Evolutionary conservation across 2,888 invertebrate species (phyloP).

Genomic region (Aphodius granarius): DNA sequence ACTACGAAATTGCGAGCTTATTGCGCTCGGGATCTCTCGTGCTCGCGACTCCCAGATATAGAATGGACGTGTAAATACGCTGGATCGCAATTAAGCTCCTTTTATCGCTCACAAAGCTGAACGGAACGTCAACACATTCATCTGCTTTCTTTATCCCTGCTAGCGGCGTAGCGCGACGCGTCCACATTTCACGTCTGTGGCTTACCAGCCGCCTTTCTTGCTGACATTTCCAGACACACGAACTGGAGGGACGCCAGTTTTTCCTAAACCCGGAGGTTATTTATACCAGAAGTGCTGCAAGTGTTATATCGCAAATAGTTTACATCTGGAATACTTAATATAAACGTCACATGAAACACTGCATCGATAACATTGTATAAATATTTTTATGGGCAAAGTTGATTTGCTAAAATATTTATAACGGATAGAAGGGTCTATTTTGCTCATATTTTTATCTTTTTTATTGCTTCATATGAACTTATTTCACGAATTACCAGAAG

Average conservation of each 20-base stretch:
- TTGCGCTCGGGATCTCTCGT: neutral
- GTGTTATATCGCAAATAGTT: neutral
- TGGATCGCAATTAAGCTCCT: neutral
- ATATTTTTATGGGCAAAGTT: too few species aligned
- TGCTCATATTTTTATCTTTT: too few species aligned
- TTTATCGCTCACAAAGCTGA: conserved; percentile 2
- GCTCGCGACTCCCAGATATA: neutral
- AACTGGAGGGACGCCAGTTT: neutral
- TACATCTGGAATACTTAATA: neutral
- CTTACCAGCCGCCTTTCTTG: neutral
- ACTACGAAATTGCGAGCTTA: neutral
- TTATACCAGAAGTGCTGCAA: neutral
- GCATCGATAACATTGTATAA: too few species aligned
- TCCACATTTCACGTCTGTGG: neutral
- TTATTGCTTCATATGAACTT: too few species aligned
- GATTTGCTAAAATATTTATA: too few species aligned
- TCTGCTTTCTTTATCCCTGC: conserved; percentile 5
- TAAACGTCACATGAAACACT: neutral
- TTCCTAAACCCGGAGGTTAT: neutral
- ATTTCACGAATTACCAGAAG: too few species aligned
- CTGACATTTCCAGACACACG: neutral
- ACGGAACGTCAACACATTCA: conserved; percentile 6
- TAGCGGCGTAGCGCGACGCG: neutral
- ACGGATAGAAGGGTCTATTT: too few species aligned
- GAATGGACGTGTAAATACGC: neutral